Evolutionary conservation across 2,113 vertebrate species (phyloP).

Genomic region (Amphiprion percula): DNA sequence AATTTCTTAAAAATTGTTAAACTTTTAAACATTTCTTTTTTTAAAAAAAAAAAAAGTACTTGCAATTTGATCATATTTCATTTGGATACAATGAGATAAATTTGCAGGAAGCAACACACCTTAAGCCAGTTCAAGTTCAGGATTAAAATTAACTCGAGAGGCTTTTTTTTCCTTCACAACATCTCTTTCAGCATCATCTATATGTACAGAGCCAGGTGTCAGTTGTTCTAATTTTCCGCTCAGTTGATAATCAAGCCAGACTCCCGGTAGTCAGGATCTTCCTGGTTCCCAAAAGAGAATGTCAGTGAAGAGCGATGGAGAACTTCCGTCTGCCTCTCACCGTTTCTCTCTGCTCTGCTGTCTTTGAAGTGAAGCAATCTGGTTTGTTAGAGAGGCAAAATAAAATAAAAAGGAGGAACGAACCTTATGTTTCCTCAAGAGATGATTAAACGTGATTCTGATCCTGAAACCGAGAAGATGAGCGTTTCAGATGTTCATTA

Average conservation of each 20-base stretch:
- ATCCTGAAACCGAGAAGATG: constrained; percentile 20
- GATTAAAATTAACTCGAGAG: neutral
- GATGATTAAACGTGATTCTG: constrained; percentile 34
- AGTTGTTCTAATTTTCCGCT: constrained; percentile 32
- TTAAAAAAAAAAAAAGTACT: no score
- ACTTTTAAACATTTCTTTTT: no score
- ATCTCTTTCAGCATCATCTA: constrained; percentile 26
- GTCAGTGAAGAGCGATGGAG: constrained; percentile 48
- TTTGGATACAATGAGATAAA: no score
- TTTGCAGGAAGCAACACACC: no score
- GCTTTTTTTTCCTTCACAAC: constrained; percentile 2
- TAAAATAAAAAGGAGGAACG: constrained; percentile 27
- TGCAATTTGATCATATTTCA: no score
- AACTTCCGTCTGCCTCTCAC: constrained; percentile 22
- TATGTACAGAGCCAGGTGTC: neutral
- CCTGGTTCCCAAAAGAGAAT: constrained; percentile 29
- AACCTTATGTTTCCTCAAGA: constrained; percentile 24
- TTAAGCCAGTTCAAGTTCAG: neutral
- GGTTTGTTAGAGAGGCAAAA: constrained; percentile 33
- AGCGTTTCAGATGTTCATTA: constrained; percentile 28
- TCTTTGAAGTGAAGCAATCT: constrained; percentile 56
- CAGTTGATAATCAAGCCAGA: constrained; percentile 49
- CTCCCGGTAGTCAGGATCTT: constrained; percentile 32
- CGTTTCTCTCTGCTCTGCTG: constrained; percentile 15
- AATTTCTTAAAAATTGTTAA: no score